Evolutionary conservation across 2,113 vertebrate species (phyloP).

Genomic region (Manacus vitellinus): DNA sequence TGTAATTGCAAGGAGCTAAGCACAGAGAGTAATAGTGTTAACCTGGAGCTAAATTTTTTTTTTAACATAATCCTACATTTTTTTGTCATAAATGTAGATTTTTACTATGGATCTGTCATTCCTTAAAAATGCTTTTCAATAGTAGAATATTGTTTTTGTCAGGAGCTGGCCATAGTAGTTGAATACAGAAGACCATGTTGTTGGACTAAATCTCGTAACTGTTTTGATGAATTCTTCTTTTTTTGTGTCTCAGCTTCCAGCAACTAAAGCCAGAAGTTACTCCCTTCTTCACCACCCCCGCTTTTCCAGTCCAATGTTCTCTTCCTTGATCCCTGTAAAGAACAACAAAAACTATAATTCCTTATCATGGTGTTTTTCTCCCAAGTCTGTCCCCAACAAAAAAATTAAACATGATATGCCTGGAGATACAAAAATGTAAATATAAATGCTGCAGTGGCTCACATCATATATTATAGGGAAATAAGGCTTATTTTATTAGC

Average conservation of each 20-base stretch:
- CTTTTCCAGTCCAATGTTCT: neutral
- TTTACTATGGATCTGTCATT: neutral
- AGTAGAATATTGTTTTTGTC: neutral
- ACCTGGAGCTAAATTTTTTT: neutral
- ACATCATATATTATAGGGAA: neutral
- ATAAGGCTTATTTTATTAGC: neutral
- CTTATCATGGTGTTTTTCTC: neutral
- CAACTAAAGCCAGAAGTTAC: neutral
- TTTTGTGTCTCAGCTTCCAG: neutral
- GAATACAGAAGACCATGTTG: neutral
- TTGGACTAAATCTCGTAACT: neutral
- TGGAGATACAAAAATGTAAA: neutral
- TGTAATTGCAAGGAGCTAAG: slow-evolving; percentile 43
- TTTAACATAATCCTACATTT: neutral
- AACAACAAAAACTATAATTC: neutral
- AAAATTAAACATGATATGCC: neutral
- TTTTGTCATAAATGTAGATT: neutral
- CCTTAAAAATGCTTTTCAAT: neutral
- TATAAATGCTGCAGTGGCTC: neutral
- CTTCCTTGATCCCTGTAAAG: neutral
- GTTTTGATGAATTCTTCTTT: neutral
- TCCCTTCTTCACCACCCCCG: neutral
- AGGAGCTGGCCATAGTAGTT: neutral
- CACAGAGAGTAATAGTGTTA: slow-evolving; percentile 4
- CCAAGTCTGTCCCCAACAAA: neutral